Percentiles rank a stretch among this genome's conserved stretches.
Conservation (phyloP, 2,113 vertebrate genomes). For the Zosterops hypoxanthus region DNA sequence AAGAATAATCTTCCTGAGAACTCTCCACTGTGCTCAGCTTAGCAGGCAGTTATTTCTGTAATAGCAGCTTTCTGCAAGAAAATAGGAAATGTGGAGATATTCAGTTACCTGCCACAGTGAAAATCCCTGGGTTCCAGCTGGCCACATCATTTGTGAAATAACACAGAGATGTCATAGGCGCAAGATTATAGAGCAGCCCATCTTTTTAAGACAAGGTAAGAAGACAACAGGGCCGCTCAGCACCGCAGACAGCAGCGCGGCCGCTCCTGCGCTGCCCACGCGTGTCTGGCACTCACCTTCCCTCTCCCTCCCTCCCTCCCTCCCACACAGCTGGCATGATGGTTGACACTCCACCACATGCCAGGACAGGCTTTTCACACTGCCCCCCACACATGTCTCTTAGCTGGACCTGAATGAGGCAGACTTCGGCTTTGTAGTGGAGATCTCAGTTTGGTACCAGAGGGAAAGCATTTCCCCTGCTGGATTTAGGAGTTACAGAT, state of each 20-base stretch:
- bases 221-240: not conserved
- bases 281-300: not conserved
- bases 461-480: fast-evolving
- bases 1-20: not conserved
- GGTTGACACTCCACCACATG: not conserved
- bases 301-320: too few relatives aligned
- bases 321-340: fast-evolving
- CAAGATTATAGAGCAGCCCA: not conserved
- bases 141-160: not conserved
- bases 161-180: not conserved
- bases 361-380: not conserved
- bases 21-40: not conserved
- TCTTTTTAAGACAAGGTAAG: not conserved
- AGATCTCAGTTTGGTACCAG: not conserved
- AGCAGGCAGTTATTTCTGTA: not conserved
- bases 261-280: not conserved
- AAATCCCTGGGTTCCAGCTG: not conserved
- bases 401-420: fast-evolving
- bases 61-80: not conserved
- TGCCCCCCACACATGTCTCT: fast-evolving
- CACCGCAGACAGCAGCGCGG: not conserved
- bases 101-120: not conserved
- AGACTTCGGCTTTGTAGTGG: not conserved
- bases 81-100: not conserved
- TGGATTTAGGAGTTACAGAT: not conserved